Evolutionary conservation across 2,888 invertebrate species (phyloP).

Genomic region (Nomada hirtipes): DNA sequence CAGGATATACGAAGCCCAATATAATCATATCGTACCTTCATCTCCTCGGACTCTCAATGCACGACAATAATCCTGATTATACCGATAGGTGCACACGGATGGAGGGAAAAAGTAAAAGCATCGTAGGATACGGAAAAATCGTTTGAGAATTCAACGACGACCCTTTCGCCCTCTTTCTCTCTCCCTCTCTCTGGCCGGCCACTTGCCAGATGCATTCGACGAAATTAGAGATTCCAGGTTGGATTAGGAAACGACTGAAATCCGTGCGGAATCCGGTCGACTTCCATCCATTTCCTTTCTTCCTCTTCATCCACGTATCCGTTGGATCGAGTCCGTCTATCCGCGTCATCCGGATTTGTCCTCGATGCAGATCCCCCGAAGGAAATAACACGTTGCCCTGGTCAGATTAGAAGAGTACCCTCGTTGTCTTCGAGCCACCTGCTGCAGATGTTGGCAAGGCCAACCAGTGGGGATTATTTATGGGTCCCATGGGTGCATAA

Average conservation of each 20-base stretch:
- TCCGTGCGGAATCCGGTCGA: conserved; percentile 49
- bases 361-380: conserved; percentile 28
- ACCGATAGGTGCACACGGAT: neutral
- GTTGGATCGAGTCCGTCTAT: neutral
- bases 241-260: conserved; percentile 56
- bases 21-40: neutral
- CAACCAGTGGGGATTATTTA: conserved; percentile 1
- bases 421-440: neutral
- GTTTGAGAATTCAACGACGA: conserved; percentile 40
- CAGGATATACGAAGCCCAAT: neutral
- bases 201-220: conserved; percentile 45
- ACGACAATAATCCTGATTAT: conserved; percentile 46
- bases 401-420: conserved; percentile 21
- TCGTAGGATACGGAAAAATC: conserved; percentile 27
- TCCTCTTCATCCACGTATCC: conserved; percentile 1
- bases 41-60: neutral
- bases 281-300: conserved; percentile 34
- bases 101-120: neutral
- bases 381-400: conserved; percentile 34
- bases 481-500: neutral
- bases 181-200: conserved; percentile 11
- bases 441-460: neutral
- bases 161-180: neutral
- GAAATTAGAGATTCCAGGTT: conserved; percentile 66
- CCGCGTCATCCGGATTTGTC: conserved; percentile 48